These are phyloP conservation scores for Tychaedon coryphoeus DNA, from an alignment of 2,113 vertebrate species.

Conservation along the genomic window DNA sequence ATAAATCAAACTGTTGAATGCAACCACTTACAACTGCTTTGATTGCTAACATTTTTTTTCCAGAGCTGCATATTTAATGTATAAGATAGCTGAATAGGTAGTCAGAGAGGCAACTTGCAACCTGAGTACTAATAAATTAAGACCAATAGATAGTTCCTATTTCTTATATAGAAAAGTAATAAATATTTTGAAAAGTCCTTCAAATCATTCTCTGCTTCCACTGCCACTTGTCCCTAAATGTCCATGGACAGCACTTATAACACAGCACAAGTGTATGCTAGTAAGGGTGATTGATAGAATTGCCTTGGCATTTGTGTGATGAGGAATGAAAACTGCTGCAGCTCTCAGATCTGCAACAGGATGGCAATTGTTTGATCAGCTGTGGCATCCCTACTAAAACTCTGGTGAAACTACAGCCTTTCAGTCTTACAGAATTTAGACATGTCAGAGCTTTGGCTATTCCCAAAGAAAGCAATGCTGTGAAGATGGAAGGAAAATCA, in stretches of 20 bases:
- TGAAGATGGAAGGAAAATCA: background rate
- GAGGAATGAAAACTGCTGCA: constrained; percentile 37
- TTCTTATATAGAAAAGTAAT: background rate
- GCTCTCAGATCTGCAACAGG: constrained; percentile 7
- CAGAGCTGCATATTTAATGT: background rate
- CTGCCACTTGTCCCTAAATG: background rate
- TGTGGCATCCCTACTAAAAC: constrained; percentile 30
- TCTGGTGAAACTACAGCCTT: background rate
- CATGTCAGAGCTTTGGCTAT: background rate
- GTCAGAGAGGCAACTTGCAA: background rate
- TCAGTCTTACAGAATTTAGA: background rate
- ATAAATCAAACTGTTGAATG: background rate
- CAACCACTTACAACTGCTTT: background rate
- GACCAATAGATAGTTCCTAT: background rate
- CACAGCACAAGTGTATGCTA: background rate
- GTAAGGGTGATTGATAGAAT: constrained; percentile 5
- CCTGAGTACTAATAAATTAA: background rate
- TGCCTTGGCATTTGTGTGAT: constrained; percentile 23
- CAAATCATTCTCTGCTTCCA: background rate
- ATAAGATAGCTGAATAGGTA: background rate
- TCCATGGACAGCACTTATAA: background rate
- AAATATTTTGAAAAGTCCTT: background rate
- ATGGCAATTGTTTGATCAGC: constrained; percentile 53
- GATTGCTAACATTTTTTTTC: background rate
- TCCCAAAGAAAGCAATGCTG: background rate